A percentile compares a stretch with the other conserved stretches of the same genome.
These are phyloP conservation scores for Mamestra configurata DNA, from an alignment of 1,140 invertebrate genomes.

Conservation along the genomic window DNA sequence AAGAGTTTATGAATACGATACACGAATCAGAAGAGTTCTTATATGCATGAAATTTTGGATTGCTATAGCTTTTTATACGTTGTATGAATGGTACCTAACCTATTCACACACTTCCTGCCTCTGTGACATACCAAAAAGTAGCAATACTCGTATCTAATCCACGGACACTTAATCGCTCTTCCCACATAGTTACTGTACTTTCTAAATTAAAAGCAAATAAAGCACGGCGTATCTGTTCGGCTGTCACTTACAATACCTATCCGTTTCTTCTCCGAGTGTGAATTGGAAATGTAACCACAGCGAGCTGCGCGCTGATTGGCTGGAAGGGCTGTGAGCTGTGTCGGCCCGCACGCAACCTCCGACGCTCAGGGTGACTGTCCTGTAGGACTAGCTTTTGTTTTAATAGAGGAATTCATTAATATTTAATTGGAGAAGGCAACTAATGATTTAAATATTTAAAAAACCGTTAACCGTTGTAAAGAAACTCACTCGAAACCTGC, in stretches of 20 bases:
- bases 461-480: neutral
- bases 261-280: neutral
- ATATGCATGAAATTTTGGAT: too few species aligned
- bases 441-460: neutral
- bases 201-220: slow-evolving; percentile 47
- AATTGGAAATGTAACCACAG: slow-evolving; percentile 61
- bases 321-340: neutral
- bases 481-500: too few species aligned
- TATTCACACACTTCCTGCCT: too few species aligned
- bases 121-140: too few species aligned
- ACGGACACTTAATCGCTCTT: neutral
- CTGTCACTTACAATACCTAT: slow-evolving; percentile 35
- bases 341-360: neutral
- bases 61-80: too few species aligned
- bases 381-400: neutral
- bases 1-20: too few species aligned
- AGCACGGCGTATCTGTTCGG: slow-evolving; percentile 27
- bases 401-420: neutral
- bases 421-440: neutral
- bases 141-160: neutral
- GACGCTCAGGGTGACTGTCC: neutral
- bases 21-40: too few species aligned
- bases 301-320: slow-evolving; percentile 1
- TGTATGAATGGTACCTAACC: too few species aligned
- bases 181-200: slow-evolving; percentile 4